These are phyloP conservation scores for Emmelina monodactyla DNA, from an alignment of 2,888 invertebrate genomes.

Conservation along the genomic window DNA sequence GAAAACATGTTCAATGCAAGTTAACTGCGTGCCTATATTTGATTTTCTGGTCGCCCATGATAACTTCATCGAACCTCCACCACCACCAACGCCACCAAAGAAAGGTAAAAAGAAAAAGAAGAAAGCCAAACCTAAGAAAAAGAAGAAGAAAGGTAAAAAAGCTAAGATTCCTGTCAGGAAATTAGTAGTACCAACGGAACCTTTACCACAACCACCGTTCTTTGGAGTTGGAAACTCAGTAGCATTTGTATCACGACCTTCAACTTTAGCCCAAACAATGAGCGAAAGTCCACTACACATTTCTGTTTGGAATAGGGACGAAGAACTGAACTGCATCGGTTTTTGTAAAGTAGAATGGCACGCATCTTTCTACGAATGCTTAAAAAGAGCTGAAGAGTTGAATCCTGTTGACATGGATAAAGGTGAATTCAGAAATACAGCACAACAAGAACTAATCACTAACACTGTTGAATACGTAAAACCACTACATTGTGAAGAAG, in stretches of 20 bases:
- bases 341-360: constrained; percentile 48
- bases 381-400: constrained; percentile 33
- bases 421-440: constrained; percentile 43
- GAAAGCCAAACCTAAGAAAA: constrained; percentile 25
- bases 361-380: constrained; percentile 39
- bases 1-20: constrained; percentile 53
- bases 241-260: constrained; percentile 49
- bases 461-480: constrained; percentile 43
- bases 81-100: constrained; percentile 38
- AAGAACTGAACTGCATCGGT: constrained; percentile 45
- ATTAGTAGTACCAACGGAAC: constrained; percentile 45
- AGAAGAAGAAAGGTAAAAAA: constrained; percentile 32
- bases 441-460: constrained; percentile 39
- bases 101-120: constrained; percentile 21
- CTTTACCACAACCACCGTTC: constrained; percentile 51
- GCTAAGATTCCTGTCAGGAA: constrained; percentile 27
- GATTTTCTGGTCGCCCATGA: constrained; percentile 57
- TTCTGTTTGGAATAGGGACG: constrained; percentile 55
- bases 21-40: constrained; percentile 50
- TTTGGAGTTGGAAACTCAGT: constrained; percentile 54
- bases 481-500: constrained; percentile 48
- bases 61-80: constrained; percentile 50
- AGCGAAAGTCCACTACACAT: constrained; percentile 46
- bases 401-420: constrained; percentile 49
- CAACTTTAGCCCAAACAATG: constrained; percentile 40